A percentile compares a stretch with the other conserved stretches of the same genome.
phyloP scores from a whole-genome alignment of 2,797 vertebrate genomes.

The Huso huso region DNA sequence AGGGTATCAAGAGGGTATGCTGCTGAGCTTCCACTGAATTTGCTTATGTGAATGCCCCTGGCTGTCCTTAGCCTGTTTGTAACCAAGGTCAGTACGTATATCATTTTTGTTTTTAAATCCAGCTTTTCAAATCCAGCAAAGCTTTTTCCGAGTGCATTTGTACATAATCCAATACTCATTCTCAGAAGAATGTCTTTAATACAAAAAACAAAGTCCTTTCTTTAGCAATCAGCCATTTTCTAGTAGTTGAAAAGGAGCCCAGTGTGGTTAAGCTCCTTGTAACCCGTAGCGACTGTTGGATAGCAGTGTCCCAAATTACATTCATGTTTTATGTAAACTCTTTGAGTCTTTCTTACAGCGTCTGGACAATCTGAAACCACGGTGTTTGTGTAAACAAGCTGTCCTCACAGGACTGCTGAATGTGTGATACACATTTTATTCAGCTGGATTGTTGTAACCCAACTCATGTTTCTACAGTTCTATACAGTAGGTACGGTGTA shows the following conservation, averaged over 20 bases:
- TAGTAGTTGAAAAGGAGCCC: conserved; percentile 9
- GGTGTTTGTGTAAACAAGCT: no score
- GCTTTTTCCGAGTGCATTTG: conserved; percentile 2
- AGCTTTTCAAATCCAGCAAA: neutral
- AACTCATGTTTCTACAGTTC: no score
- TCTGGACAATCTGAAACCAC: no score
- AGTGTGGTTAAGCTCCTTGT: conserved; percentile 14
- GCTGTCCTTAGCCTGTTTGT: neutral
- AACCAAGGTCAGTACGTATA: neutral
- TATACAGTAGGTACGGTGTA: no score
- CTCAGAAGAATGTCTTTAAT: conserved; percentile 26
- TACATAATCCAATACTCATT: conserved; percentile 27
- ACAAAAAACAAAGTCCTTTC: conserved; percentile 16
- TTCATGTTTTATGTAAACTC: neutral
- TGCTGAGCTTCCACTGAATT: conserved; percentile 1
- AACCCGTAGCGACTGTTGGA: conserved; percentile 12
- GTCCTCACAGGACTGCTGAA: no score
- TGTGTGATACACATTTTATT: no score
- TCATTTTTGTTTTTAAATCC: neutral
- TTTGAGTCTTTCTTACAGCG: no score
- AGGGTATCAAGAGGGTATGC: neutral
- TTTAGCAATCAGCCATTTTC: conserved; percentile 8
- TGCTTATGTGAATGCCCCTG: neutral
- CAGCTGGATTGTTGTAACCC: no score
- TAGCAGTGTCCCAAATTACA: conserved; percentile 10